Percentiles rank a stretch among this genome's conserved stretches.
Evolutionary conservation across 2,113 vertebrate species (phyloP).

Genomic region (Nothocercus julius): DNA sequence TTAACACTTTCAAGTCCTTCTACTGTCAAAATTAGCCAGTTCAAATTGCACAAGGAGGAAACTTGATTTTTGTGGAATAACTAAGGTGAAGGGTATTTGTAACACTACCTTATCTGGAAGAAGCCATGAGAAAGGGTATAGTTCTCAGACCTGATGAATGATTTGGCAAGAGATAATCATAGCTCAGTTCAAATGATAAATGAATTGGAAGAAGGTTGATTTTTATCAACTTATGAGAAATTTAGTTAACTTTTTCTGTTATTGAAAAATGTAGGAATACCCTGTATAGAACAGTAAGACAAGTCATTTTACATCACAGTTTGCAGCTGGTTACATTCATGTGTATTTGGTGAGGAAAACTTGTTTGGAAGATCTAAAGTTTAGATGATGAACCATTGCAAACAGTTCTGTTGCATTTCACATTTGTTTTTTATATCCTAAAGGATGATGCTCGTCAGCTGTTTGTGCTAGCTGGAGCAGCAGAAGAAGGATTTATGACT

Average conservation of each 20-base stretch:
- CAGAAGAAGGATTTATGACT: conserved; percentile 98
- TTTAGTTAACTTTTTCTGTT: neutral
- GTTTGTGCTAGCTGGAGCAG: conserved; percentile 94
- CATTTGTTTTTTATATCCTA: neutral
- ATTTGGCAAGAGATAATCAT: neutral
- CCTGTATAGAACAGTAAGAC: neutral
- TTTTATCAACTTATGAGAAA: neutral
- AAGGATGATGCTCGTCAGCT: conserved; percentile 97
- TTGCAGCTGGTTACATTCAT: neutral
- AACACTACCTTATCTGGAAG: neutral
- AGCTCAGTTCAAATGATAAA: neutral
- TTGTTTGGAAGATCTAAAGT: neutral
- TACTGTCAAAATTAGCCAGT: neutral
- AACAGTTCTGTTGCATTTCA: neutral
- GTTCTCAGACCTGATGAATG: neutral
- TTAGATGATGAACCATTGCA: neutral
- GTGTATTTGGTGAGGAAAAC: neutral
- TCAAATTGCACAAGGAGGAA: neutral
- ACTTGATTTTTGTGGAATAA: neutral
- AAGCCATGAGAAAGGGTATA: neutral
- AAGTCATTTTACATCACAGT: neutral
- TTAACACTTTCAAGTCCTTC: neutral
- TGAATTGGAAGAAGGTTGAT: neutral
- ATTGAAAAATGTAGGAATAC: neutral
- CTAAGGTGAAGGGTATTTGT: neutral